Percentiles rank a stretch among this genome's conserved stretches.
These are phyloP conservation scores for Euzetes globulus DNA, from an alignment of 2,888 invertebrate species.

Conservation along the genomic window DNA sequence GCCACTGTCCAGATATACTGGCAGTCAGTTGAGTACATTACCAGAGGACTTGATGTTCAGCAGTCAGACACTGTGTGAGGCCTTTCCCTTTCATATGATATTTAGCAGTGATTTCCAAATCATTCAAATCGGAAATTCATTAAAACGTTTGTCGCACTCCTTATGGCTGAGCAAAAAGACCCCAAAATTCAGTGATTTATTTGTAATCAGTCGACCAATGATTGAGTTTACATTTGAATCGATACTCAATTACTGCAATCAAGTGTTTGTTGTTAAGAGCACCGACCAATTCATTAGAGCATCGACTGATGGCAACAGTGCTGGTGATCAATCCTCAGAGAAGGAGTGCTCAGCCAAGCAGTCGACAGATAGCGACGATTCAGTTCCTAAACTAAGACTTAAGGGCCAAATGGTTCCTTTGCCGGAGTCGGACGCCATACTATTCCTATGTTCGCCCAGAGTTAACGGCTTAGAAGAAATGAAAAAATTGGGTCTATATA, in stretches of 20 bases:
- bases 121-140: conserved; percentile 38
- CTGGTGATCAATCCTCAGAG: not conserved
- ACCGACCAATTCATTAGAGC: conserved; percentile 8
- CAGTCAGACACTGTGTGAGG: conserved; percentile 39
- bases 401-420: conserved; percentile 44
- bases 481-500: conserved; percentile 40
- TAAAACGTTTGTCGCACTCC: conserved; percentile 31
- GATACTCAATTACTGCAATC: conserved; percentile 40
- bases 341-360: not conserved
- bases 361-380: not conserved
- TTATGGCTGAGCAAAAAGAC: conserved; percentile 25
- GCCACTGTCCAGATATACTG: not conserved
- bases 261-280: conserved; percentile 32
- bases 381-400: conserved; percentile 37
- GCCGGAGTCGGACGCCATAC: conserved; percentile 42
- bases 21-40: conserved; percentile 28
- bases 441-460: conserved; percentile 44
- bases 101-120: conserved; percentile 39
- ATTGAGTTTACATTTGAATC: conserved; percentile 42
- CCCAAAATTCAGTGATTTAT: conserved; percentile 41
- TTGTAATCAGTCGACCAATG: conserved; percentile 41
- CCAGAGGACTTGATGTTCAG: conserved; percentile 38
- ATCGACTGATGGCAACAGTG: not conserved
- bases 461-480: conserved; percentile 42
- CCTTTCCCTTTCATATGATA: conserved; percentile 44